Percentiles rank a stretch among this genome's conserved stretches.
Evolutionary conservation across 2,113 vertebrate species (phyloP).

Genomic region (Malurus cyaneus): DNA sequence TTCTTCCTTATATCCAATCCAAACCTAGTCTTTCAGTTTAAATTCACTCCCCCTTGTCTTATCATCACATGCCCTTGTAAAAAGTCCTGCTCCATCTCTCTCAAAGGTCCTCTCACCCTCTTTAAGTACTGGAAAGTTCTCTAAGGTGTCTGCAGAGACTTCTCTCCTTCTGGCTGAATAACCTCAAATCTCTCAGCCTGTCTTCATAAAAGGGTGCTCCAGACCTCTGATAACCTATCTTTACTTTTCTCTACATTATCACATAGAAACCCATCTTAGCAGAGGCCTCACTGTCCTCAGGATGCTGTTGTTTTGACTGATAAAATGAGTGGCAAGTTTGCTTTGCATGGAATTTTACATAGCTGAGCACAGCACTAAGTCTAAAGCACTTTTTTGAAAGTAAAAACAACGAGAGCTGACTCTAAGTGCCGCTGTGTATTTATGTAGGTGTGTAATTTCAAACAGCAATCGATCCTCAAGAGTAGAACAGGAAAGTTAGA

Average conservation of each 20-base stretch:
- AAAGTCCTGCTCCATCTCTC: not conserved
- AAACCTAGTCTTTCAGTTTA: not conserved
- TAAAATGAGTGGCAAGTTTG: not conserved
- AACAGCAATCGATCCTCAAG: not conserved
- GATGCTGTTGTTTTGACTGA: not conserved
- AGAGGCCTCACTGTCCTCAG: not conserved
- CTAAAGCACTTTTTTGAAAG: not conserved
- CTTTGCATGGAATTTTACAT: conserved; percentile 28
- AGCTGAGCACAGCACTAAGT: conserved; percentile 13
- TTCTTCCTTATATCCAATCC: not conserved
- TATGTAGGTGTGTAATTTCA: not conserved
- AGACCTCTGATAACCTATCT: not conserved
- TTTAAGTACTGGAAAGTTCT: not conserved
- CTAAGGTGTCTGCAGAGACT: not conserved
- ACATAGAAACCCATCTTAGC: not conserved
- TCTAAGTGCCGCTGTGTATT: not conserved
- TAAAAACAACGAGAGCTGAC: conserved; percentile 19
- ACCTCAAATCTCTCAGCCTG: not conserved
- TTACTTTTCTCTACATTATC: not conserved
- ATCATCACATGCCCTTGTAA: not conserved
- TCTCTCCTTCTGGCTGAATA: not conserved
- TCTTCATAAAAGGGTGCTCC: not conserved
- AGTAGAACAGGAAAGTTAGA: not conserved
- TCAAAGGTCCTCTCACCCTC: not conserved
- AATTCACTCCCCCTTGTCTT: not conserved